A percentile compares a stretch with the other conserved stretches of the same genome.
Conservation (phyloP, 2,113 vertebrate genomes). For the Struthio camelus region DNA sequence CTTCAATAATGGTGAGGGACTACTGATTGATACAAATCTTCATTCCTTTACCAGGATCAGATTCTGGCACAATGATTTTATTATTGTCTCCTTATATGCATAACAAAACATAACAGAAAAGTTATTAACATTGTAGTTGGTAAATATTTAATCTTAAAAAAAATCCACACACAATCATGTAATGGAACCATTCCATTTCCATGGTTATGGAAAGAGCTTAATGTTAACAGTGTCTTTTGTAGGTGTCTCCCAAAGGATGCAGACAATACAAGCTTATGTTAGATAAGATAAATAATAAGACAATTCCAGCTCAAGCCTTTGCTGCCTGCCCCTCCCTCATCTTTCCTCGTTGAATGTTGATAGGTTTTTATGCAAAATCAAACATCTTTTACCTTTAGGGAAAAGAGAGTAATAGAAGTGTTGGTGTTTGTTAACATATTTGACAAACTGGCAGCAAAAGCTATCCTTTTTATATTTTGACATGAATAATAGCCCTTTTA, state of each 20-base stretch:
- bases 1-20: neutral
- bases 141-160: too few relatives aligned
- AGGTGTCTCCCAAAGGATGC: neutral
- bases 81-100: accelerated
- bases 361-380: slow-evolving; percentile 29
- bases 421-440: slow-evolving; percentile 58
- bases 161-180: too few relatives aligned
- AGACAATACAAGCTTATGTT: neutral
- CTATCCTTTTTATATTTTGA: slow-evolving; percentile 67
- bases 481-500: slow-evolving; percentile 69
- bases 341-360: neutral
- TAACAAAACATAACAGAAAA: neutral
- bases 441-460: slow-evolving; percentile 63
- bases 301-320: accelerated
- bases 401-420: slow-evolving; percentile 48
- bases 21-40: accelerated
- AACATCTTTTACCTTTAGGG: slow-evolving; percentile 34
- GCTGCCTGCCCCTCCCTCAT: neutral
- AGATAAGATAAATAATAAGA: neutral
- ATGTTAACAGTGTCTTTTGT: neutral
- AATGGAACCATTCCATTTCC: too few relatives aligned
- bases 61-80: neutral
- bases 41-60: neutral
- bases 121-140: neutral
- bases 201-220: neutral